phyloP scores from a whole-genome alignment of 1,140 invertebrate genomes.

The Nasonia longicornis region DNA sequence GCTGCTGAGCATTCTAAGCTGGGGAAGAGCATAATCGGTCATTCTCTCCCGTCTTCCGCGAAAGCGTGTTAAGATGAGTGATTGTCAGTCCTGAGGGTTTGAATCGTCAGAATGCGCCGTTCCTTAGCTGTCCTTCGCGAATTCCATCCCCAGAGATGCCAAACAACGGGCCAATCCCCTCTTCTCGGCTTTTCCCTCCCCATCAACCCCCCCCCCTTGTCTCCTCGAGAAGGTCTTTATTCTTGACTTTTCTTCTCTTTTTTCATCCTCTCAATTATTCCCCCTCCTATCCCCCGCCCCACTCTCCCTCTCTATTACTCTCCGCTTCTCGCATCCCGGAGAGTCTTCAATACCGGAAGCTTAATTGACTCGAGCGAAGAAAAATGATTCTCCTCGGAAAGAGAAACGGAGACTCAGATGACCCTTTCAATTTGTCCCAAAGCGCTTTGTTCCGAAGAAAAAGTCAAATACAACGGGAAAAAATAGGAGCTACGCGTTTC shows the following conservation, averaged over 20 bases:
- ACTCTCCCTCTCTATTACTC: background rate
- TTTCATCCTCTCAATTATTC: background rate
- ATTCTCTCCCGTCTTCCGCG: background rate
- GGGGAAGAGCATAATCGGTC: background rate
- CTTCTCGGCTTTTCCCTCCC: background rate
- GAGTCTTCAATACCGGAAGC: background rate
- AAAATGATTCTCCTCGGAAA: background rate
- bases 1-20: too few relatives aligned
- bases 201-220: background rate
- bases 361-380: background rate
- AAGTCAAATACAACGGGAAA: background rate
- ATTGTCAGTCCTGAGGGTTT: conserved; percentile 10
- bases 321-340: background rate
- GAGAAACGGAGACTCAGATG: background rate
- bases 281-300: background rate
- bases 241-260: background rate
- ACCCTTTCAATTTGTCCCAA: background rate
- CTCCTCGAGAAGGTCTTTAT: background rate
- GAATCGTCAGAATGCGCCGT: background rate
- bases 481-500: background rate
- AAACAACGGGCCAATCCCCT: background rate
- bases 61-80: conserved; percentile 20
- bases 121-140: background rate
- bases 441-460: background rate
- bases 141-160: background rate